Conservation (phyloP, 2,113 vertebrate species). For the Mugil cephalus region DNA sequence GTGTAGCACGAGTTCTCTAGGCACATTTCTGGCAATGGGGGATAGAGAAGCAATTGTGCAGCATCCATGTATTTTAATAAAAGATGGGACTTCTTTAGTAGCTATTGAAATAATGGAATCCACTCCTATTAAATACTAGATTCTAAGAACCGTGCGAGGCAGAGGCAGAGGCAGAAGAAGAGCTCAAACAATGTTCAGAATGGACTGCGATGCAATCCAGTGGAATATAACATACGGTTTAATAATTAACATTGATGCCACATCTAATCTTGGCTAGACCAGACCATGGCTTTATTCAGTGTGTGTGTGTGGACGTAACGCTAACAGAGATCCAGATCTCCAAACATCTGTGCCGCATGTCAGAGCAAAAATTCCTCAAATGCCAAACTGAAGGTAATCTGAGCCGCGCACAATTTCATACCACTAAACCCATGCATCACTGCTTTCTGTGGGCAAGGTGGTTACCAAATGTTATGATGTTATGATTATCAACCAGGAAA, state of each 20-base stretch:
- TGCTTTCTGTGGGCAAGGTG: not conserved
- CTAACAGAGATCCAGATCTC: not conserved
- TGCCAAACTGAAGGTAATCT: not conserved
- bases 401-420: constrained; percentile 5
- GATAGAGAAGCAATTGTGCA: constrained; percentile 4
- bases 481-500: constrained; percentile 15
- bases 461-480: not conserved
- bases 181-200: not conserved
- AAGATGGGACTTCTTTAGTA: not conserved
- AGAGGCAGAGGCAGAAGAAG: not conserved
- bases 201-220: not conserved
- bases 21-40: not conserved
- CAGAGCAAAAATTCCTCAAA: not conserved
- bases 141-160: not conserved
- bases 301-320: not conserved
- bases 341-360: not conserved
- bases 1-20: not conserved
- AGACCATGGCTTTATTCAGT: not conserved
- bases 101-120: constrained; percentile 3
- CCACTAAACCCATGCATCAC: not conserved
- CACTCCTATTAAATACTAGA: not conserved
- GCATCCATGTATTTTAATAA: constrained; percentile 1
- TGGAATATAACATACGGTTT: not conserved
- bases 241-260: not conserved
- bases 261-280: not conserved